phyloP scores from a whole-genome alignment of 2,797 vertebrate genomes.

The Dryobates pubescens region DNA sequence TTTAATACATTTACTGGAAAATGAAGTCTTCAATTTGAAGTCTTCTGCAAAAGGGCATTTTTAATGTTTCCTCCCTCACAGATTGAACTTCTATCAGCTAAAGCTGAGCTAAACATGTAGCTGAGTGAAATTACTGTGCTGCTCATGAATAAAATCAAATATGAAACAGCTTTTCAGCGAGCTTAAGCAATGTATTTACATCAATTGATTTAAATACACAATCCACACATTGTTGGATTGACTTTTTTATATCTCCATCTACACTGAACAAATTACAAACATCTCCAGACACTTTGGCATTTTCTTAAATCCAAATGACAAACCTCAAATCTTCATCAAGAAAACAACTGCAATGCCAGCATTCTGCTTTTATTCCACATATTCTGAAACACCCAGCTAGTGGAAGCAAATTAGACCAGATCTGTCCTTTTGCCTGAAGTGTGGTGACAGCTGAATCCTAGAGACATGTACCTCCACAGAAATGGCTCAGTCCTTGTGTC shows the following conservation, averaged over 20 bases:
- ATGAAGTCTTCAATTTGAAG: neutral
- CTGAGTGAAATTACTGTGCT: neutral
- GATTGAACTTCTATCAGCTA: neutral
- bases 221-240: neutral
- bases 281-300: neutral
- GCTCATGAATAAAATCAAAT: neutral
- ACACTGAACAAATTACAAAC: neutral
- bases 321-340: fast-evolving
- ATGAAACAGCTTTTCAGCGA: neutral
- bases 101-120: neutral
- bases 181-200: neutral
- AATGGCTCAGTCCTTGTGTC: neutral
- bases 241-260: neutral
- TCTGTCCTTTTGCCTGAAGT: neutral
- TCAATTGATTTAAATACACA: neutral
- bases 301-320: neutral
- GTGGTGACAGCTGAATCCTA: neutral
- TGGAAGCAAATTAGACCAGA: neutral
- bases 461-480: neutral
- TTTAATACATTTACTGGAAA: neutral
- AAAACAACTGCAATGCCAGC: neutral
- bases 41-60: neutral
- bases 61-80: neutral
- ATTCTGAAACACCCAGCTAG: neutral
- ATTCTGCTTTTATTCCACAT: neutral